Base-by-base conservation (phyloP, 2,888 invertebrate genomes). In the Mimumesa dahlbomi region DNA sequence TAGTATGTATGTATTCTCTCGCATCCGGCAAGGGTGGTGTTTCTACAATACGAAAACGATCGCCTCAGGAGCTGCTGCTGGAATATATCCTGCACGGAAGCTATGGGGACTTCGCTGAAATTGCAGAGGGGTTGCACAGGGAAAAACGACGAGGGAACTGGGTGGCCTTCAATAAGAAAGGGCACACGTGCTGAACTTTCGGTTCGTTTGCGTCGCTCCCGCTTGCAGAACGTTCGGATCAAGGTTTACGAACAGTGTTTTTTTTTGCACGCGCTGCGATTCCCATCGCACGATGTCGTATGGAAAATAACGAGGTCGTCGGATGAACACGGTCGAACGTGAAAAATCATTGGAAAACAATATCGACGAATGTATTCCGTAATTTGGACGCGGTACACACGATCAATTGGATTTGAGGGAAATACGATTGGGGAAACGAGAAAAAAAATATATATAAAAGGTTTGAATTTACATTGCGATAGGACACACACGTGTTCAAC, bases 101-200 rank as follows among this genome's bases (percentile, higher is more conserved):
- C 25, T 19, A 21, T 34, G 31, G 25, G 64, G 38, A 48, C 36
- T 14, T 49, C 19, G 25, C 4, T 22, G 22, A 25, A 36, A 50
- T 71, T 18, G 56, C 58, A 46, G 72, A 56, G 65, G 72, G 72
- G 72, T 71, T 59, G 64, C 71, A 65, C 13, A 9, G 16, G n/a
- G 9, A 54, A 56, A 36, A 31, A 22, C 19, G 16, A 25, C 25
- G 52, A 56, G 52, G 42, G 71, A 61, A 65, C 52, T 59, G 71
- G 59, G 59, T 61, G 72, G 50, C 72, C 72, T 73, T 73, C 56
- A 43, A 48, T 48, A 46, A 38, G 9, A 25, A 52, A 71, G 56
- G 72, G 59, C 65, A 42, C 72, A 45, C 72, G 72, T 72, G 72
- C 52, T 21, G 50, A 54, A 65, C 43, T 69, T 61, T 57, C 31